These are phyloP conservation scores for Bradypodion pumilum DNA, from an alignment of 2,797 vertebrate species.

Conservation along the genomic window DNA sequence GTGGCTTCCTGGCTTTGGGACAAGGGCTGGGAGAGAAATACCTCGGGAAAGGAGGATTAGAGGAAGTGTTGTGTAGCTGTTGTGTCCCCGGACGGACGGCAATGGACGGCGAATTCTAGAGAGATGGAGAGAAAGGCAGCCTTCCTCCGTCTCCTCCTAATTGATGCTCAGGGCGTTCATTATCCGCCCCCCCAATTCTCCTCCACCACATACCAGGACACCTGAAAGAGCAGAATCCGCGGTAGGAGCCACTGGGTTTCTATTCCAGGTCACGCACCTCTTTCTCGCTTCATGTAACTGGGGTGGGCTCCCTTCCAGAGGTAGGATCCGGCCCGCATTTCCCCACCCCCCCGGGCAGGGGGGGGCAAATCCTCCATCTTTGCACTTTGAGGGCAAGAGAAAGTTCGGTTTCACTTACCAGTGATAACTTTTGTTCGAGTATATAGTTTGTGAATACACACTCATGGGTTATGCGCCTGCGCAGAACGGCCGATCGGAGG, in stretches of 20 bases:
- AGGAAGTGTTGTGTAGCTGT: neutral
- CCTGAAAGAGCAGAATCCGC: neutral
- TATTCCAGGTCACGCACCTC: neutral
- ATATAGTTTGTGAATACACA: no score
- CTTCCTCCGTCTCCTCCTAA: neutral
- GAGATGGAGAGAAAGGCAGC: neutral
- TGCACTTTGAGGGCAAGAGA: neutral
- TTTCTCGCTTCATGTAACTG: neutral
- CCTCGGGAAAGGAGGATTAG: slow-evolving; percentile 20
- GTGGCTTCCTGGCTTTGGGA: neutral
- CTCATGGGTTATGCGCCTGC: no score
- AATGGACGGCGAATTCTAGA: no score
- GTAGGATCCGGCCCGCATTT: neutral
- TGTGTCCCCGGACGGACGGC: slow-evolving; percentile 1
- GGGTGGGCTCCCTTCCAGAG: neutral
- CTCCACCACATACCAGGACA: neutral
- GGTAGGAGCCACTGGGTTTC: neutral
- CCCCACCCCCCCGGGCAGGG: neutral
- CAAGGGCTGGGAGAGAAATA: slow-evolving; percentile 25
- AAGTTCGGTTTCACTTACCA: no score
- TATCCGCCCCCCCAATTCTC: no score
- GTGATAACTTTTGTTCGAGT: no score
- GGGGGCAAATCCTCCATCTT: neutral
- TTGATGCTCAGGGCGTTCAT: neutral
- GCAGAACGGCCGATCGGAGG: no score